Evolutionary conservation across 2,797 vertebrate species (phyloP), one percentile per base, ranked within the genome.

Genomic region (Sebastes hopkinsi): DNA sequence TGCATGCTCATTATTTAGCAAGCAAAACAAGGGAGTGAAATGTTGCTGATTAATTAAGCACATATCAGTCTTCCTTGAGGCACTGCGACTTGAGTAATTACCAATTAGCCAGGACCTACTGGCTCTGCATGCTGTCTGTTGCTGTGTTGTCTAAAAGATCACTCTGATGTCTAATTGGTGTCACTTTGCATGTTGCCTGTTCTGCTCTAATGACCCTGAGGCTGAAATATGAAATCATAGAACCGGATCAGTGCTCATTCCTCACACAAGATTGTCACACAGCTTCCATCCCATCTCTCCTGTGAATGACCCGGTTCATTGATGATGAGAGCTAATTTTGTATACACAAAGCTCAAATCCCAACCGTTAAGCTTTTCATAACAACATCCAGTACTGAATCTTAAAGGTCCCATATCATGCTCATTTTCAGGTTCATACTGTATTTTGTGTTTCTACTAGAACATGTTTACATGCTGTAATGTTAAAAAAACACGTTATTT

Each of bases 1-100:
- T 13, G 29, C 7, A 9, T 22, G 6, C 79, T 77, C 58, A 64
- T 75, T 46, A 84, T 64, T 32, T n/a, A 55, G 18, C n/a, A 8
- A 59, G 13, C 29, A 56, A 38, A 68, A 71, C 30, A 23, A 56
- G 18, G 42, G 3, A 1, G 13, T 54, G 22, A 69, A 32, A 54
- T 61, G 68, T 16, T 34, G 23, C 52, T 76, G 59, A 79, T 83
- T 86, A 79, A 86, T 84, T 72, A 77, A 62, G 54, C 50, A 64
- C 23, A 32, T 16, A 52, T 69, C 73, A 42, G 64, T 80, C 52
- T 59, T 59, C 34, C 61, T 29, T 62, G 16, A 65, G 56, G 16
- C 70, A 67, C 67, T 59, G 77, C 34, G 64, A 69, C 58, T 69
- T 67, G 70, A 66, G 55, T 66, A 65, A 81, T 74, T 30, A 68